Percentiles rank a stretch among this genome's conserved stretches.
These are phyloP conservation scores for Manis crassicaudata DNA, from an alignment of 2,797 vertebrate species.

Conservation along the genomic window DNA sequence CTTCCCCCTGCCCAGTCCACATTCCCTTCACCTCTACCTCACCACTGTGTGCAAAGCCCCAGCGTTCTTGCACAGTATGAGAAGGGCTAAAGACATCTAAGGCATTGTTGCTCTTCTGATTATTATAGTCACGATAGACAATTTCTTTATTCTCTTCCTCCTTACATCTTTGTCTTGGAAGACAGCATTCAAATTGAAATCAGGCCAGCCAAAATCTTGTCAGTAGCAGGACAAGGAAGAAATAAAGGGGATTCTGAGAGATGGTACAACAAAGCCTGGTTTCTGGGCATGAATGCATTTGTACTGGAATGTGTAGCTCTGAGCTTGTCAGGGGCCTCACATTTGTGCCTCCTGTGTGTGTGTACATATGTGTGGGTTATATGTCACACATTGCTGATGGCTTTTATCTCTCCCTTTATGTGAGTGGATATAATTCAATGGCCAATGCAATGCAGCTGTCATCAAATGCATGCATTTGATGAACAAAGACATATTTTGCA, in stretches of 20 bases:
- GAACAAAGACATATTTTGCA: slow-evolving; percentile 54
- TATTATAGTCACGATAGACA: background rate
- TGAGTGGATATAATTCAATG: slow-evolving; percentile 43
- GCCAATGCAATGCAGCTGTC: background rate
- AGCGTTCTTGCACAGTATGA: fast-evolving
- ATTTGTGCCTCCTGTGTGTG: background rate
- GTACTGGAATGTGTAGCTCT: background rate
- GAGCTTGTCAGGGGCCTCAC: background rate
- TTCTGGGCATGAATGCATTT: background rate
- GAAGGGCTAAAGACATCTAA: fast-evolving
- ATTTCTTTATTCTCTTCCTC: background rate
- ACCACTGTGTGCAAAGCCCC: too few relatives aligned
- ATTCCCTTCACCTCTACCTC: background rate
- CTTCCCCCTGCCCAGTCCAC: fast-evolving
- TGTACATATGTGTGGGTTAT: background rate
- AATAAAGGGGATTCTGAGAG: background rate
- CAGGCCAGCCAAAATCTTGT: background rate
- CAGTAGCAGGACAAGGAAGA: background rate
- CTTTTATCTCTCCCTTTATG: slow-evolving; percentile 37
- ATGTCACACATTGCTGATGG: background rate
- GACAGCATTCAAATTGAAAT: background rate
- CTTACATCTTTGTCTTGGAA: background rate
- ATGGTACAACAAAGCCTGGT: background rate
- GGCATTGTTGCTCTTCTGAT: background rate
- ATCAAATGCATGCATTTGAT: background rate